Conservation (phyloP, 92 coral and sea anemone genomes). For the Heliopora coerulea region DNA sequence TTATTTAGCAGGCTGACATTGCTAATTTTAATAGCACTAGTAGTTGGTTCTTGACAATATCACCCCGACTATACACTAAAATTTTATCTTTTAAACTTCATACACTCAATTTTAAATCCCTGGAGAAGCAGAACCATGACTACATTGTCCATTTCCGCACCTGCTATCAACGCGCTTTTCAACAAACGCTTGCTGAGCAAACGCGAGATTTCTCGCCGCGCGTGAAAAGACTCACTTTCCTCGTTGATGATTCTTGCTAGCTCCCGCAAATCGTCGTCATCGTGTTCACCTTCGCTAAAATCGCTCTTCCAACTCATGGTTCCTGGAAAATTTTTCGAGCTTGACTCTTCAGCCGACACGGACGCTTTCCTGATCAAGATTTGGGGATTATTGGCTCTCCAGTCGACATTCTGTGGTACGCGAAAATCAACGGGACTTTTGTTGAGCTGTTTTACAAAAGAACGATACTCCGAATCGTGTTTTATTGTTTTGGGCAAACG, state of each 20-base stretch:
- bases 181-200: constrained; percentile 85
- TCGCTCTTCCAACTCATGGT: not conserved
- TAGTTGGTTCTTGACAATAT: too few species aligned
- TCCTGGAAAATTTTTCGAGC: not conserved
- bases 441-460: constrained; percentile 9
- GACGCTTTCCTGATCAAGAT: constrained; percentile 15
- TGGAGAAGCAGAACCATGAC: constrained; percentile 75
- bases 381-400: constrained; percentile 19
- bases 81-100: not conserved
- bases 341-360: constrained; percentile 6
- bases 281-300: constrained; percentile 36
- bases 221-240: constrained; percentile 39
- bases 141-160: constrained; percentile 69
- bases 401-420: constrained; percentile 7
- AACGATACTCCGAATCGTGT: not conserved
- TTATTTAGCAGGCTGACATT: too few species aligned
- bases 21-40: too few species aligned
- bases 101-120: constrained; percentile 62
- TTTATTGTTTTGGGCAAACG: not conserved
- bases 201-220: constrained; percentile 65
- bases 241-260: constrained; percentile 3
- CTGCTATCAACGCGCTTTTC: constrained; percentile 87
- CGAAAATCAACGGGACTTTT: constrained; percentile 15
- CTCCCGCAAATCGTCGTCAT: constrained; percentile 48
- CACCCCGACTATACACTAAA: too few species aligned